Conservation (phyloP, 2,888 invertebrate genomes). For the Isotomurus palustris region DNA sequence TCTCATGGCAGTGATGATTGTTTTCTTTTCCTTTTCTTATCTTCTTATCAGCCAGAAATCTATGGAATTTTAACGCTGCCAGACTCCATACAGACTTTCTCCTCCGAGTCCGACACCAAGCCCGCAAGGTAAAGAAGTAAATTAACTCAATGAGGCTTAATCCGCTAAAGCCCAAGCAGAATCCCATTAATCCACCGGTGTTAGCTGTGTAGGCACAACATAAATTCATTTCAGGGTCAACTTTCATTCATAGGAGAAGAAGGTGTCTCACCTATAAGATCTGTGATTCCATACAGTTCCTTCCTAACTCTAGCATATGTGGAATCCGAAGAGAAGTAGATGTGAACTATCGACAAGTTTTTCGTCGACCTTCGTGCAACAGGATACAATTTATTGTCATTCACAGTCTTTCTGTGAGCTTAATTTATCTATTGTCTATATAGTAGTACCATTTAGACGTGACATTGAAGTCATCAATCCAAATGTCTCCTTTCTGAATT, state of each 20-base stretch:
- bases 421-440: background rate
- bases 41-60: too few species aligned
- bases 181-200: constrained; percentile 36
- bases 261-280: constrained; percentile 1
- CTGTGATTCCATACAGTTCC: constrained; percentile 1
- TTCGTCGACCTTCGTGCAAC: constrained; percentile 35
- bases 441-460: constrained; percentile 21
- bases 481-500: constrained; percentile 23
- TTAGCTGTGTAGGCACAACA: too few species aligned
- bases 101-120: constrained; percentile 31
- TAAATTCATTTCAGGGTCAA: too few species aligned
- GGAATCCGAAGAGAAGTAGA: constrained; percentile 37
- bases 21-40: too few species aligned
- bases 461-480: constrained; percentile 30
- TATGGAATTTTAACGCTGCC: constrained; percentile 25
- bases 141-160: constrained; percentile 32
- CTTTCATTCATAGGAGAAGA: too few species aligned
- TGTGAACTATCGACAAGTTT: constrained; percentile 41
- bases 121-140: constrained; percentile 34
- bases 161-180: constrained; percentile 35
- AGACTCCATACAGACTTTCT: constrained; percentile 25
- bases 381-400: too few species aligned
- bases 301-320: constrained; percentile 39
- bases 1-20: too few species aligned
- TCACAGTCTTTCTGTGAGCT: background rate